A percentile compares a stretch with the other conserved stretches of the same genome.
Conservation (phyloP, 2,797 vertebrate species). For the Hoplostethus mediterraneus region DNA sequence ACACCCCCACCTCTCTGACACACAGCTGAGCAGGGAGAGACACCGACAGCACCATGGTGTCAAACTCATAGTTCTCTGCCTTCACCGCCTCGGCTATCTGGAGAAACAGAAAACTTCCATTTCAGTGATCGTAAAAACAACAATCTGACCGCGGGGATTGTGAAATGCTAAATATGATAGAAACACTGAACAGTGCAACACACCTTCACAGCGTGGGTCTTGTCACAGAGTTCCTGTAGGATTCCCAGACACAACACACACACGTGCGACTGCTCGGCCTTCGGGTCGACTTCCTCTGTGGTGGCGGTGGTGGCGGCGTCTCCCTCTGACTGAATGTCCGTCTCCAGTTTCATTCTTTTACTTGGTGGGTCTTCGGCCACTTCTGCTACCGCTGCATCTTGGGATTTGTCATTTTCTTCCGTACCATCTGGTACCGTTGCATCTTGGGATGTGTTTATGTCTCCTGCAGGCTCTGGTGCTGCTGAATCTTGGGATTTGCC, state of each 20-base stretch:
- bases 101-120: constrained; percentile 21
- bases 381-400: constrained; percentile 35
- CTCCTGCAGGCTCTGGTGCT: not conserved
- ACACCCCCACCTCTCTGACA: constrained; percentile 91
- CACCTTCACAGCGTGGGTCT: constrained; percentile 87
- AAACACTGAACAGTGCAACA: not conserved
- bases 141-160: not conserved
- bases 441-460: constrained; percentile 39
- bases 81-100: constrained; percentile 91
- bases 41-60: constrained; percentile 90
- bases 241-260: constrained; percentile 93
- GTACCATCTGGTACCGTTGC: constrained; percentile 14
- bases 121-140: fast-evolving
- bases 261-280: constrained; percentile 41
- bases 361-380: constrained; percentile 79
- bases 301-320: not conserved
- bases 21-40: constrained; percentile 95
- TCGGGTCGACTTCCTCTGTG: not conserved
- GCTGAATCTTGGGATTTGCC: constrained; percentile 15
- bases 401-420: constrained; percentile 16
- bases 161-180: not conserved
- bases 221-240: constrained; percentile 89
- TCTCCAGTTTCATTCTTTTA: constrained; percentile 87
- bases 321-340: constrained; percentile 21
- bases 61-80: constrained; percentile 89